These are phyloP conservation scores for Psylliodes chrysocephalus DNA, from an alignment of 2,888 invertebrate genomes.

Conservation along the genomic window DNA sequence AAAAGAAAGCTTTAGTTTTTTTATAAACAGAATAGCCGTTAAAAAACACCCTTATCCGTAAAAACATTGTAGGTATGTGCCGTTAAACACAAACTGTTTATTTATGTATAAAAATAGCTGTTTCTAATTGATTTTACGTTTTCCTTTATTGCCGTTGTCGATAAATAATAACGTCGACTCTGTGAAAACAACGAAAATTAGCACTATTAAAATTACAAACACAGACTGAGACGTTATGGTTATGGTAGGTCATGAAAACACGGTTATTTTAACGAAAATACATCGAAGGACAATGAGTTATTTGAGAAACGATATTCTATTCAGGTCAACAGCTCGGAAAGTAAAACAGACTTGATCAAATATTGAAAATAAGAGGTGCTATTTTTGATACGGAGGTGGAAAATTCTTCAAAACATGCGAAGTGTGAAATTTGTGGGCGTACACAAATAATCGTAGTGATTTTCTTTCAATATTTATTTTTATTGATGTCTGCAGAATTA, in stretches of 20 bases:
- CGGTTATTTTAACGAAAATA: slow-evolving; percentile 32
- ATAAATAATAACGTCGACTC: background rate
- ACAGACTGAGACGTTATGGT: slow-evolving; percentile 29
- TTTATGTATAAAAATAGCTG: too few species aligned
- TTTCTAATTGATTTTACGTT: background rate
- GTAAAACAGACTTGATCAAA: slow-evolving; percentile 22
- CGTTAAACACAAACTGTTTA: too few species aligned
- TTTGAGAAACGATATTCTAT: slow-evolving; percentile 26
- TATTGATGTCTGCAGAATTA: too few species aligned
- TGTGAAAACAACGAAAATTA: slow-evolving; percentile 25
- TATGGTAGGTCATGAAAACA: slow-evolving; percentile 33
- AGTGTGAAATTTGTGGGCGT: too few species aligned
- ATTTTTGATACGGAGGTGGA: slow-evolving; percentile 3
- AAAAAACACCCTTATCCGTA: too few species aligned
- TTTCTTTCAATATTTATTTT: too few species aligned
- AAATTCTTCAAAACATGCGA: too few species aligned
- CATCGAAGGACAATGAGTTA: slow-evolving; percentile 31
- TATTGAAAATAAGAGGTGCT: slow-evolving; percentile 21
- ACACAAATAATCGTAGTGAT: too few species aligned
- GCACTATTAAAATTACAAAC: slow-evolving; percentile 33
- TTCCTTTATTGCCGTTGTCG: background rate
- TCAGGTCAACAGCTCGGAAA: slow-evolving; percentile 27
- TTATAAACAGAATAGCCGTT: too few species aligned
- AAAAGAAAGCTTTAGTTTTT: too few species aligned
- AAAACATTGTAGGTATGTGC: too few species aligned